These are phyloP conservation scores for Alectura lathami DNA, from an alignment of 2,113 vertebrate species.

Conservation along the genomic window DNA sequence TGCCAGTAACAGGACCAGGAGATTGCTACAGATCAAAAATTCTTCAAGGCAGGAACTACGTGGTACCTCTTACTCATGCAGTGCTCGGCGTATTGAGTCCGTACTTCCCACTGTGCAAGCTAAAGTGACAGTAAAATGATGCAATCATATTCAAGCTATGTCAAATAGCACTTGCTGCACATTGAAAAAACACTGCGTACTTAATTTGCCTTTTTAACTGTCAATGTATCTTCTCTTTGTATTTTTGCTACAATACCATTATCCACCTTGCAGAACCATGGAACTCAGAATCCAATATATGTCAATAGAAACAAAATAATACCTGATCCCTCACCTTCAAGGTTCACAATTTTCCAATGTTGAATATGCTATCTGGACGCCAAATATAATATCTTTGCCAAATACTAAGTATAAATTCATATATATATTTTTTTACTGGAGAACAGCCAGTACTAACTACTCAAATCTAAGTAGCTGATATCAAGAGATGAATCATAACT, in stretches of 20 bases:
- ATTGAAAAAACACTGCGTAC: neutral
- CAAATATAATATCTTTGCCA: slow-evolving; percentile 53
- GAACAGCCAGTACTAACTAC: slow-evolving; percentile 60
- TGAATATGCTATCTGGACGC: slow-evolving; percentile 59
- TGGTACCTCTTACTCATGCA: neutral
- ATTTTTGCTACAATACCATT: neutral
- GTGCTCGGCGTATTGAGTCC: neutral
- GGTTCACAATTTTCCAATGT: too few relatives aligned
- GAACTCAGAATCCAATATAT: neutral
- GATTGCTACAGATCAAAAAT: neutral
- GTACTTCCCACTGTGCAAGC: neutral
- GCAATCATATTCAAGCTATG: neutral
- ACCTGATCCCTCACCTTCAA: slow-evolving; percentile 13
- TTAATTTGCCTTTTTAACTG: neutral
- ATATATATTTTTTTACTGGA: slow-evolving; percentile 54
- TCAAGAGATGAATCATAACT: slow-evolving; percentile 58
- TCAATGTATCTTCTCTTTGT: neutral
- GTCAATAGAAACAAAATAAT: neutral
- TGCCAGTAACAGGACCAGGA: neutral
- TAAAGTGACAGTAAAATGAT: neutral
- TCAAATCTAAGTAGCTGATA: slow-evolving; percentile 63
- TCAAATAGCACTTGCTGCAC: neutral
- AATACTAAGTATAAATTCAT: slow-evolving; percentile 45
- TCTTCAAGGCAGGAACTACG: neutral
- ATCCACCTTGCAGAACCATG: neutral